Base-by-base conservation (phyloP, 2,113 vertebrate genomes). In the Anhinga rufa region DNA sequence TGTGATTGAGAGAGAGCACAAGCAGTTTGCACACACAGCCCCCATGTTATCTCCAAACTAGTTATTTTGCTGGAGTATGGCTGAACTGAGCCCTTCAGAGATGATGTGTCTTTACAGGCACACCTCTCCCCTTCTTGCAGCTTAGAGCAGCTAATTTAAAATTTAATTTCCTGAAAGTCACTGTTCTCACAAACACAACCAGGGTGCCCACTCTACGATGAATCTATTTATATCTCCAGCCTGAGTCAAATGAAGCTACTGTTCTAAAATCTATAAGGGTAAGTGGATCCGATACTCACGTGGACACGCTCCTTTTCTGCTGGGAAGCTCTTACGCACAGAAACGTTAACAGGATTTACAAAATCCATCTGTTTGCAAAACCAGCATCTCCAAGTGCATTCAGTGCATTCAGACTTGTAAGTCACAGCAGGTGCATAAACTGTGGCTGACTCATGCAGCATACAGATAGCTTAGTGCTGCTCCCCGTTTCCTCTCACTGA, bases 291-390 rank as follows among this genome's bases (percentile, higher is more conserved):
- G 9, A 92, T 97, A 92, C 95, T 96, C 88, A 97, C 44, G 8
- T 86, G 89, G 95, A 84, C 92, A 75, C 6, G 69, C 57, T 95
- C 70, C 81, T 95, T 90, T 91, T 86, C 95, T 91, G 91, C 82
- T 77, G 92, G 91, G 88, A 90, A 87, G 62, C 36, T 94, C 80
- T 96, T 86, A 95, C 62, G 95, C 48, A 82, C 10, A 88, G 93
- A 88, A 89, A 82, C n/a, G 10, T 91, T 86, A 81, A 86, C 82
- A 60, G 86, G 87, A 92, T 96, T 96, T 96, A 82, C 85, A 82
- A 95, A 95, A 97, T 92, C 92, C 92, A 90, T 94, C 93, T 97
- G 91, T 88, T 94, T 97, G 94, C 75, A 86, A 83, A 95, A 83
- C 55, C 86, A 91, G 78, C 93, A 71, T 94, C 95, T 85, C 51